A percentile compares a stretch with the other conserved stretches of the same genome.
Conservation (phyloP, 2,797 vertebrate genomes). For the Hemitrygon akajei region DNA sequence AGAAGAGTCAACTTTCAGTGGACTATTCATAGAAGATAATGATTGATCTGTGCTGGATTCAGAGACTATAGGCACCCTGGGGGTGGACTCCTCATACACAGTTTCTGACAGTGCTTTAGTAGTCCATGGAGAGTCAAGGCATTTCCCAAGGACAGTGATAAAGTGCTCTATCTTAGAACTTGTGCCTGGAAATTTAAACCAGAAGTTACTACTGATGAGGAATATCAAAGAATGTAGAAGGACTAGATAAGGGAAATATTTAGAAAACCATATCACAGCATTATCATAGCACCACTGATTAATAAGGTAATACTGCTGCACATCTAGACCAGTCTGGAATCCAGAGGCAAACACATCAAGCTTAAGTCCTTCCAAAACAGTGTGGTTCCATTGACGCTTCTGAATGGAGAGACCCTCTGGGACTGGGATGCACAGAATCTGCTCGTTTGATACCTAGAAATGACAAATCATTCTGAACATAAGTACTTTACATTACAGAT, state of each 20-base stretch:
- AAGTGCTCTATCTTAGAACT: slow-evolving; percentile 39
- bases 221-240: slow-evolving; percentile 36
- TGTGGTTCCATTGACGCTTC: background rate
- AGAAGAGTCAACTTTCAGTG: slow-evolving; percentile 8
- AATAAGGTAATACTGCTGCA: slow-evolving; percentile 25
- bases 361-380: background rate
- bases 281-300: slow-evolving; percentile 35
- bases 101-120: slow-evolving; percentile 32
- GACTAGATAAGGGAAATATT: slow-evolving; percentile 37
- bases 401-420: background rate
- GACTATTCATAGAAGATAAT: background rate
- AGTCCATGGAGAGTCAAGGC: slow-evolving; percentile 29
- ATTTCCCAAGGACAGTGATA: slow-evolving; percentile 33
- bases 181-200: slow-evolving; percentile 39
- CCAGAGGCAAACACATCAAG: background rate
- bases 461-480: background rate
- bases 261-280: slow-evolving; percentile 28
- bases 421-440: slow-evolving; percentile 29
- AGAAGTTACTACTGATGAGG: slow-evolving; percentile 35
- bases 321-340: slow-evolving; percentile 29
- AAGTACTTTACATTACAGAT: background rate
- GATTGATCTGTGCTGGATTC: slow-evolving; percentile 19
- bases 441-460: slow-evolving; percentile 18
- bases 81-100: slow-evolving; percentile 23
- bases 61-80: background rate